Evolutionary conservation across 2,113 vertebrate genomes (phyloP).

Genomic region (Macrotis lagotis): DNA sequence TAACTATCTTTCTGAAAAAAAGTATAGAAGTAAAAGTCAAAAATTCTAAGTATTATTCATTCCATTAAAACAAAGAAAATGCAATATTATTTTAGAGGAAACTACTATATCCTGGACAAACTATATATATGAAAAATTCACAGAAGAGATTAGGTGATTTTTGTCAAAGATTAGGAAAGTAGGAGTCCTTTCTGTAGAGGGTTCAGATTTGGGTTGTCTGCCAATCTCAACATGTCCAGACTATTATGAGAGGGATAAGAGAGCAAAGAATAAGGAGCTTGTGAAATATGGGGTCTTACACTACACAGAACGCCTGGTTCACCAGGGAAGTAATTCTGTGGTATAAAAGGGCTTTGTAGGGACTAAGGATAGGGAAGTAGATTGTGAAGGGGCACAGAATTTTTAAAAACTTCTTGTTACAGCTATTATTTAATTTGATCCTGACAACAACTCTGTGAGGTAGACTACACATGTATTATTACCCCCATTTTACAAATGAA

Average conservation of each 20-base stretch:
- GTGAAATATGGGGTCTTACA: constrained; percentile 1
- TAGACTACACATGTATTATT: not conserved
- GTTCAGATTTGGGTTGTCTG: not conserved
- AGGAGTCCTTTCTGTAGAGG: not conserved
- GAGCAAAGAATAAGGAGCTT: not conserved
- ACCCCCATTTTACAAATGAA: not conserved
- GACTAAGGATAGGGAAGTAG: not conserved
- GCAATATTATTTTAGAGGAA: constrained; percentile 40
- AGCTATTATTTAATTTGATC: not conserved
- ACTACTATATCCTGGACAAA: constrained; percentile 44
- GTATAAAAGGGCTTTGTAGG: not conserved
- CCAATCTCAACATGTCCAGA: not conserved
- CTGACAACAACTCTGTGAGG: not conserved
- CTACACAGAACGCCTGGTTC: not conserved
- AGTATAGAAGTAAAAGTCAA: not conserved
- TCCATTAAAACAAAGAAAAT: constrained; percentile 34
- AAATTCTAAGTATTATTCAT: constrained; percentile 17
- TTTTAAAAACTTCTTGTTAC: not conserved
- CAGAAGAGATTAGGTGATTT: not conserved
- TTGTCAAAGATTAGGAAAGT: constrained; percentile 13
- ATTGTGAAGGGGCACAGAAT: not conserved
- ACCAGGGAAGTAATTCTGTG: not conserved
- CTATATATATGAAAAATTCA: constrained; percentile 1
- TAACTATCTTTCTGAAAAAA: constrained; percentile 9
- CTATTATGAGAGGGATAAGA: not conserved